Conservation (phyloP, 2,113 vertebrate genomes). For the Pavo muticus region DNA sequence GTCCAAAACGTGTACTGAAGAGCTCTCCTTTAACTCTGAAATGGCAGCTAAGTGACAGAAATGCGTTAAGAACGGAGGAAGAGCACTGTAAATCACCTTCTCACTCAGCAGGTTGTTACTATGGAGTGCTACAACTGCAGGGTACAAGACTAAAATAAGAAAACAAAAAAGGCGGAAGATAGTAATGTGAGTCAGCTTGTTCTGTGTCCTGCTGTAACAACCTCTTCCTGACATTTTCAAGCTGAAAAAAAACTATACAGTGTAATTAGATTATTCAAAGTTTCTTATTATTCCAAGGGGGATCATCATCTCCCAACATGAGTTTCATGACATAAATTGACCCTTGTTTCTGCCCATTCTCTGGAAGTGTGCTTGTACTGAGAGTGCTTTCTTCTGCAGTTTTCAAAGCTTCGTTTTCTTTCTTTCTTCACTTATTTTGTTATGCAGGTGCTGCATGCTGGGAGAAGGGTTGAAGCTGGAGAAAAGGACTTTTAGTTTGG, state of each 20-base stretch:
- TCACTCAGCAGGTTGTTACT: conserved; percentile 33
- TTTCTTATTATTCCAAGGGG: neutral
- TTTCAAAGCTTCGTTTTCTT: neutral
- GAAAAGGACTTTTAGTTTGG: neutral
- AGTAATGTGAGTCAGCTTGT: neutral
- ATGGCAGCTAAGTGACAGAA: neutral
- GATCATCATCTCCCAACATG: neutral
- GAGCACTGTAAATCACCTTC: neutral
- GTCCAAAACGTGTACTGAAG: neutral
- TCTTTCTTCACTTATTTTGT: neutral
- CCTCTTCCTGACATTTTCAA: neutral
- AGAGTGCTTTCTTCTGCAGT: neutral
- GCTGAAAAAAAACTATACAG: neutral
- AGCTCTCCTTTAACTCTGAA: conserved; percentile 1
- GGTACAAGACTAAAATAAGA: neutral
- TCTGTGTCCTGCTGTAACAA: neutral
- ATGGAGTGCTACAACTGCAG: neutral
- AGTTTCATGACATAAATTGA: neutral
- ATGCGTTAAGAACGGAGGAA: neutral
- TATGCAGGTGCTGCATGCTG: accelerated
- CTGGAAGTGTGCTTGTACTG: neutral
- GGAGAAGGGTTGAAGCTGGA: neutral
- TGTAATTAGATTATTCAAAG: neutral
- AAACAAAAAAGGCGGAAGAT: neutral
- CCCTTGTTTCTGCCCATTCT: neutral